These are phyloP conservation scores for Hylomyscus alleni DNA, from an alignment of 2,797 vertebrate species.

Conservation along the genomic window DNA sequence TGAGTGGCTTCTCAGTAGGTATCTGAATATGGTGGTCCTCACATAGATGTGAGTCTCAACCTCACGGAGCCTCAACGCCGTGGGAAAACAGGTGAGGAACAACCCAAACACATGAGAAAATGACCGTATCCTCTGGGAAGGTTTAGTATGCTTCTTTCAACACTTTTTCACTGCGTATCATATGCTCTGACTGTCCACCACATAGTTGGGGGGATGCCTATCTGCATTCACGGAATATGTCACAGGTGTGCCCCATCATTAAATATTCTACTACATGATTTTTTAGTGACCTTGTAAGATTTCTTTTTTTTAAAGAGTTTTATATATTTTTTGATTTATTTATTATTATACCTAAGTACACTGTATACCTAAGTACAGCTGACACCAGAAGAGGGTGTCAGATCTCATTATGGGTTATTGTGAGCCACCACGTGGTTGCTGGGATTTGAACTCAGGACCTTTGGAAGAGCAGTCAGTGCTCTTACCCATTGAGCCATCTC, in stretches of 20 bases:
- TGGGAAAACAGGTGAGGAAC: not conserved
- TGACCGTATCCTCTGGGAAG: not conserved
- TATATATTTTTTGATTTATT: no score
- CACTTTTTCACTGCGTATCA: not conserved
- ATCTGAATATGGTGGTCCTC: not conserved
- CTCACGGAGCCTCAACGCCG: not conserved
- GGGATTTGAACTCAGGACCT: no score
- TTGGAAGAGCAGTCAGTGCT: no score
- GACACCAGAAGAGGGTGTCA: no score
- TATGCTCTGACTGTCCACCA: not conserved
- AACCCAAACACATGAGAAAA: not conserved
- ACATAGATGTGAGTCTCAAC: not conserved
- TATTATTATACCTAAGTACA: no score
- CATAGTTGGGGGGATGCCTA: not conserved
- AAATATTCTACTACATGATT: not conserved
- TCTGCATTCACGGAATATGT: not conserved
- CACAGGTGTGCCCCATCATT: not conserved
- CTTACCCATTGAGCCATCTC: no score
- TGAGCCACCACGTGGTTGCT: no score
- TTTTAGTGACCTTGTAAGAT: constrained; percentile 6
- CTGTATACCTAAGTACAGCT: no score
- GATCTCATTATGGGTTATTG: no score
- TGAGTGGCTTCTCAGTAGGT: not conserved
- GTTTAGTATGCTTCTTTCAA: not conserved
- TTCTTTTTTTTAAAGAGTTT: not conserved